Conservation (phyloP, 2,888 invertebrate genomes). For the Cephus spinipes region DNA sequence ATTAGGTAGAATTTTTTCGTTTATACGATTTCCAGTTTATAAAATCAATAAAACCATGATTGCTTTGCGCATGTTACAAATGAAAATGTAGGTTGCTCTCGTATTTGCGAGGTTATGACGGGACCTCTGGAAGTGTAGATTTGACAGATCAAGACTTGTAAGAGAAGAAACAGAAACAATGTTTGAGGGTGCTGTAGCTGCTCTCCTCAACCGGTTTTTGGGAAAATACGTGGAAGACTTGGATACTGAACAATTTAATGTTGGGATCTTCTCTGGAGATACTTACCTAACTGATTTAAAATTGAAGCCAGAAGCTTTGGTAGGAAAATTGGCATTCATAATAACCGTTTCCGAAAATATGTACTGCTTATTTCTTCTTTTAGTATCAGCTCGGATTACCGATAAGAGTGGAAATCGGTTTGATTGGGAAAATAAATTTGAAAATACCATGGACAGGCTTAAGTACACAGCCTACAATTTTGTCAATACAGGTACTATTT, state of each 20-base stretch:
- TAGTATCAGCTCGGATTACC: constrained; percentile 86
- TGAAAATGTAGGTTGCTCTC: neutral
- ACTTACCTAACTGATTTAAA: constrained; percentile 83
- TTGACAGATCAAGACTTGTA: neutral
- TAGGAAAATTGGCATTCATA: constrained; percentile 65
- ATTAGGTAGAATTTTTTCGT: neutral
- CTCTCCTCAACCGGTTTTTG: constrained; percentile 81
- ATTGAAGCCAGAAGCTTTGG: constrained; percentile 84
- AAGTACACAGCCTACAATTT: constrained; percentile 79
- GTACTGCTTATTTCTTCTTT: constrained; percentile 47
- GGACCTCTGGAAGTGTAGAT: neutral
- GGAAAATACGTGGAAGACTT: constrained; percentile 86
- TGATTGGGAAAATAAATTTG: constrained; percentile 79
- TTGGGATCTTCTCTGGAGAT: constrained; percentile 85
- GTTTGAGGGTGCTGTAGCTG: constrained; percentile 85
- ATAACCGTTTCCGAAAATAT: neutral
- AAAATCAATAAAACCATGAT: neutral
- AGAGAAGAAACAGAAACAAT: constrained; percentile 60
- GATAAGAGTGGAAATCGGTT: constrained; percentile 84
- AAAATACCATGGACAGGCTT: constrained; percentile 85
- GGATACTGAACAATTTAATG: constrained; percentile 85
- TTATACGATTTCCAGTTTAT: neutral
- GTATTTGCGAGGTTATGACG: neutral
- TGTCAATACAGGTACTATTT: constrained; percentile 73
- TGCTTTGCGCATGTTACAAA: neutral